Conservation (phyloP, 2,113 vertebrate species). For the Lasiurus borealis region DNA sequence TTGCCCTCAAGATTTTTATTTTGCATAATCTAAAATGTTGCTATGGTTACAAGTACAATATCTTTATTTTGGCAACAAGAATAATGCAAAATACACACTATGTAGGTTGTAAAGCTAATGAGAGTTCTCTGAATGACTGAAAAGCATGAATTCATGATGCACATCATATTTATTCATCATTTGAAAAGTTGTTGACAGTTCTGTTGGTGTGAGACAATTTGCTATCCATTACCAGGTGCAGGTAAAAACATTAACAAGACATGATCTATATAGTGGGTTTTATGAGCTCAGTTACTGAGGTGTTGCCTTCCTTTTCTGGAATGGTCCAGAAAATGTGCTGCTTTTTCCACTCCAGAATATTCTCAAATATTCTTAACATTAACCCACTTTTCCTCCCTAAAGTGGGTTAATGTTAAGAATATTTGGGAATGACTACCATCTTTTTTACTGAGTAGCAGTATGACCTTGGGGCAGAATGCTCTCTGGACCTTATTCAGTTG, state of each 20-base stretch:
- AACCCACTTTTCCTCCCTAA: background rate
- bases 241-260: background rate
- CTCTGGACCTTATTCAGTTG: background rate
- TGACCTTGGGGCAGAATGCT: background rate
- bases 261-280: background rate
- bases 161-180: slow-evolving; percentile 58
- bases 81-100: slow-evolving; percentile 60
- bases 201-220: slow-evolving; percentile 50
- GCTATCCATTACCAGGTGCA: background rate
- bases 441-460: background rate
- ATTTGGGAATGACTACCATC: background rate
- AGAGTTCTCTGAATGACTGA: slow-evolving; percentile 49
- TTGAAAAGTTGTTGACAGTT: slow-evolving; percentile 51
- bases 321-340: rapidly evolving
- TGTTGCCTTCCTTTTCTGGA: background rate
- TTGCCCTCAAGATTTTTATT: slow-evolving; percentile 35
- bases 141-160: slow-evolving; percentile 53
- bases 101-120: slow-evolving; percentile 44
- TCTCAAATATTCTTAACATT: too few species aligned
- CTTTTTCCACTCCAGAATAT: background rate
- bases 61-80: slow-evolving; percentile 67
- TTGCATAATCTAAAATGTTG: slow-evolving; percentile 43
- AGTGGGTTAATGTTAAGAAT: background rate
- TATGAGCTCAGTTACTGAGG: background rate
- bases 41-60: slow-evolving; percentile 66